Conservation (phyloP, 2,888 invertebrate species). For the Drosophila merina region DNA sequence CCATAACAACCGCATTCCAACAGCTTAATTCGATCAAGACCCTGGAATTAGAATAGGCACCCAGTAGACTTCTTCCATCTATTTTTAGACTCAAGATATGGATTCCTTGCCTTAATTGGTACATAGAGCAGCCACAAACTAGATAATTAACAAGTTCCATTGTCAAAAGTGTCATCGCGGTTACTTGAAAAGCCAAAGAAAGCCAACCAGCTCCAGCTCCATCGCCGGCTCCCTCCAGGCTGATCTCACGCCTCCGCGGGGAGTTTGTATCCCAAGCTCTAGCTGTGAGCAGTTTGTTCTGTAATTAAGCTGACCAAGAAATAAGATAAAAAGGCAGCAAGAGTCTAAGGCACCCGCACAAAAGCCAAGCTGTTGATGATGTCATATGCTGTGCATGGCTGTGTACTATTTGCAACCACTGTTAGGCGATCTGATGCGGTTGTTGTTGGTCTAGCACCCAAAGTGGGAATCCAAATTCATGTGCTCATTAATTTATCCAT, state of each 20-base stretch:
- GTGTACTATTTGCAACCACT: conserved; percentile 62
- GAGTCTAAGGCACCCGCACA: conserved; percentile 58
- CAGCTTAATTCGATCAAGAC: conserved; percentile 19
- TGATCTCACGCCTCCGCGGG: conserved; percentile 30
- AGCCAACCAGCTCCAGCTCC: conserved; percentile 44
- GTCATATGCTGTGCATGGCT: conserved; percentile 59
- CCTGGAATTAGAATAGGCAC: conserved; percentile 14
- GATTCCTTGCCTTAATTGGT: conserved; percentile 45
- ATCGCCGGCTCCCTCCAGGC: conserved; percentile 33
- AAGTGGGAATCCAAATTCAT: conserved; percentile 72
- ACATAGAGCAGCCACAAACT: conserved; percentile 43
- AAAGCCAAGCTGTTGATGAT: conserved; percentile 63
- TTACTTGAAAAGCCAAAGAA: conserved; percentile 67
- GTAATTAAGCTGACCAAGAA: conserved; percentile 62
- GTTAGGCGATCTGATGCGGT: conserved; percentile 58
- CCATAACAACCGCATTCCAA: neutral
- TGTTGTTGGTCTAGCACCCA: conserved; percentile 44
- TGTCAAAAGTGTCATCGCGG: conserved; percentile 76
- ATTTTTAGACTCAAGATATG: conserved; percentile 56
- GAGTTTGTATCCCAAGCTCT: conserved; percentile 42
- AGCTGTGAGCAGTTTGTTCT: conserved; percentile 63
- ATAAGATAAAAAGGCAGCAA: conserved; percentile 23
- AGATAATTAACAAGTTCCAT: conserved; percentile 66
- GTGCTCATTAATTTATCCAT: conserved; percentile 74
- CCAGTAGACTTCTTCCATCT: conserved; percentile 47